Percentiles rank a stretch among this genome's conserved stretches.
phyloP scores from a whole-genome alignment of 2,888 invertebrate species.

The Griposia aprilina region DNA sequence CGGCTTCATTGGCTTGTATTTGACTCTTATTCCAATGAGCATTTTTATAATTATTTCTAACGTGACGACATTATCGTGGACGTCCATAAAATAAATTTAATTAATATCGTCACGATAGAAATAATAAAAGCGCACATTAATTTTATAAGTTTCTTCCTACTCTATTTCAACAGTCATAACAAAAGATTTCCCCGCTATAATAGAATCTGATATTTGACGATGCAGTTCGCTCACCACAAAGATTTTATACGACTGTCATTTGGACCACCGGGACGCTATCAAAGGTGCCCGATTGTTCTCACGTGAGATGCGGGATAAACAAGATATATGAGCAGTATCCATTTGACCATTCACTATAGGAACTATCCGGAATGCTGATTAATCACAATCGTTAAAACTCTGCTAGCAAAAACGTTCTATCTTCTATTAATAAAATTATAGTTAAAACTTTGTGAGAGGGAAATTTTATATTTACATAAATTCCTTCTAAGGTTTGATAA shows the following conservation, averaged over 20 bases:
- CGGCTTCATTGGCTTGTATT: not conserved
- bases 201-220: conserved; percentile 54
- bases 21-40: not conserved
- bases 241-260: conserved; percentile 50
- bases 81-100: not conserved
- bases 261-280: conserved; percentile 38
- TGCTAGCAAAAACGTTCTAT: not conserved
- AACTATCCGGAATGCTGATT: not conserved
- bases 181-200: conserved; percentile 14
- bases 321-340: conserved; percentile 24
- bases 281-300: conserved; percentile 33
- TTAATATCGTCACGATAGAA: not conserved
- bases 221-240: conserved; percentile 52
- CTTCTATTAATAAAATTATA: not conserved
- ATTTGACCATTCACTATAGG: not conserved
- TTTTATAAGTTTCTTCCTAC: not conserved
- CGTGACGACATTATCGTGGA: not conserved
- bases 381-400: not conserved
- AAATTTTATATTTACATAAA: not conserved
- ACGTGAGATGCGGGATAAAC: not conserved
- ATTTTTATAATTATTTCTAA: not conserved
- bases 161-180: conserved; percentile 4
- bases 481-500: too few species aligned
- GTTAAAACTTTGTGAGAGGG: not conserved
- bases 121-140: not conserved